These are phyloP conservation scores for Eucriotettix oculatus DNA, from an alignment of 2,888 invertebrate species.

Conservation along the genomic window DNA sequence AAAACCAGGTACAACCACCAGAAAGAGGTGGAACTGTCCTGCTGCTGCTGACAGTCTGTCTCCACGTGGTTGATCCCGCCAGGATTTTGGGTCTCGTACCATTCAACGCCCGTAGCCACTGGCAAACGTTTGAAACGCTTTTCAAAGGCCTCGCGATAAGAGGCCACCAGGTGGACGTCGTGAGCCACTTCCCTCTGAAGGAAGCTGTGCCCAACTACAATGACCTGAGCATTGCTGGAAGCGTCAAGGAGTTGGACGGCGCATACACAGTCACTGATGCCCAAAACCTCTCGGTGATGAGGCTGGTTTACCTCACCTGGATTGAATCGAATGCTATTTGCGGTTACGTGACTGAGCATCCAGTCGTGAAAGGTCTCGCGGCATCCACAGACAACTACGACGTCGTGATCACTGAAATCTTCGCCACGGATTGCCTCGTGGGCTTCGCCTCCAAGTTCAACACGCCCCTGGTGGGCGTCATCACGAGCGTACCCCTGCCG, in stretches of 20 bases:
- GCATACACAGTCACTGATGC: too few relatives aligned
- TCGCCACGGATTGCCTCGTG: slow-evolving; percentile 18
- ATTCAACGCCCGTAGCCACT: slow-evolving; percentile 48
- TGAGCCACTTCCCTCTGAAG: background rate
- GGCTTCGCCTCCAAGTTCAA: slow-evolving; percentile 15
- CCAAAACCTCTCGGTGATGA: too few relatives aligned
- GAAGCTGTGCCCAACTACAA: background rate
- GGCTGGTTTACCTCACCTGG: too few relatives aligned
- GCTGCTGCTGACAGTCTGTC: background rate
- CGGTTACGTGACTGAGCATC: background rate
- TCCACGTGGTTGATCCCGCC: background rate
- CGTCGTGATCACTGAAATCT: slow-evolving; percentile 17
- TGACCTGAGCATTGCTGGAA: background rate
- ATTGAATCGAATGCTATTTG: background rate
- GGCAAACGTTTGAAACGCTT: slow-evolving; percentile 38
- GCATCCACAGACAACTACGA: slow-evolving; percentile 13
- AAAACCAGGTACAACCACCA: too few relatives aligned
- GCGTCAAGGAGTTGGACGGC: too few relatives aligned
- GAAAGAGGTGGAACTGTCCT: background rate
- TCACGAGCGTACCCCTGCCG: slow-evolving; percentile 12
- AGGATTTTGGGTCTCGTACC: background rate
- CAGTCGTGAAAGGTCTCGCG: background rate
- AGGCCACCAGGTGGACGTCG: slow-evolving; percentile 16
- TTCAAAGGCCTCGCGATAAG: slow-evolving; percentile 17
- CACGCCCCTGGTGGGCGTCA: slow-evolving; percentile 12